phyloP scores from a whole-genome alignment of 2,888 invertebrate species.

The Orchesella flavescens region DNA sequence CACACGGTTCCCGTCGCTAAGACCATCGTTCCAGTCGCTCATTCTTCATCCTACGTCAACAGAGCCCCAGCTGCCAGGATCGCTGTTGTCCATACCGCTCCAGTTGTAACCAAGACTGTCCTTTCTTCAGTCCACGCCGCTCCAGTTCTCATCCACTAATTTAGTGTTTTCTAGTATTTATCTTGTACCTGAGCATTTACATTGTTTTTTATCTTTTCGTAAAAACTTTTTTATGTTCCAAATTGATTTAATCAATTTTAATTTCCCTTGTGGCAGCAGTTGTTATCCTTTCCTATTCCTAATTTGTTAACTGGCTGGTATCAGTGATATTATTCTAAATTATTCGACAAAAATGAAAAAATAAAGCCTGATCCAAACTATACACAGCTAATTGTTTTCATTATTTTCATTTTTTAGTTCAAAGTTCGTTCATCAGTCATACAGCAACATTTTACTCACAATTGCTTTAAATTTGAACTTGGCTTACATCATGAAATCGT shows the following conservation, averaged over 20 bases:
- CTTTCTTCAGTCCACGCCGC: not conserved
- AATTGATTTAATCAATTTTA: not conserved
- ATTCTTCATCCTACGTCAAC: not conserved
- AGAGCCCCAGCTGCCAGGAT: conserved; percentile 13
- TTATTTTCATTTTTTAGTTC: too few species aligned
- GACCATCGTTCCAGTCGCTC: conserved; percentile 14
- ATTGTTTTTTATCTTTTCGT: not conserved
- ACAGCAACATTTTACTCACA: too few species aligned
- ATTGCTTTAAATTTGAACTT: too few species aligned
- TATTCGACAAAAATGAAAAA: too few species aligned
- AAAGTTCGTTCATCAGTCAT: too few species aligned
- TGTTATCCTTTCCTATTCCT: too few species aligned
- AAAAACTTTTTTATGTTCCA: not conserved
- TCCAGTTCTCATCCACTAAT: conserved; percentile 19
- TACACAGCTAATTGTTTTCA: too few species aligned
- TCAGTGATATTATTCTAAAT: too few species aligned
- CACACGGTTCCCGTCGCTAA: not conserved
- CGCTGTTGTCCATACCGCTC: not conserved
- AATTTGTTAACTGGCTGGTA: too few species aligned
- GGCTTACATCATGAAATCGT: too few species aligned
- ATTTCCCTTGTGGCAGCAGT: not conserved
- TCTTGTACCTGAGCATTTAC: conserved; percentile 19
- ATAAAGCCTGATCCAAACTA: too few species aligned
- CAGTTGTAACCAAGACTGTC: not conserved
- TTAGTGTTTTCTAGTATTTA: not conserved